Percentiles rank a stretch among this genome's conserved stretches.
Conservation (phyloP, 2,797 vertebrate species). For the Melanotaenia nigrans region DNA sequence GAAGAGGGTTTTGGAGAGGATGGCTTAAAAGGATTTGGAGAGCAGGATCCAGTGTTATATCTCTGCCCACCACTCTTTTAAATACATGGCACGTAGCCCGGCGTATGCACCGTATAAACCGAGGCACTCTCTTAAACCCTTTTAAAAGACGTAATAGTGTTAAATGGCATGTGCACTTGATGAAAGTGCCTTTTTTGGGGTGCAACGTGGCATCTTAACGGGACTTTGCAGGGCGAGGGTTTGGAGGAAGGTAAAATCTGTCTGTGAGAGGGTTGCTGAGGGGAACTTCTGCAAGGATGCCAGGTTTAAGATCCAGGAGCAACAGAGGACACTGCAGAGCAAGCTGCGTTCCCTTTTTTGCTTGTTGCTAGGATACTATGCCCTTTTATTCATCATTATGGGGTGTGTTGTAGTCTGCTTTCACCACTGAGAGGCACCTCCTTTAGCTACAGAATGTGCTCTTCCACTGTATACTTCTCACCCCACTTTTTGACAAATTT, state of each 20-base stretch:
- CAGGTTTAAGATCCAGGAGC: constrained; percentile 67
- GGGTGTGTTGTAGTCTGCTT: constrained; percentile 52
- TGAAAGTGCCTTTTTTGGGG: constrained; percentile 41
- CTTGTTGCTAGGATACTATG: constrained; percentile 83
- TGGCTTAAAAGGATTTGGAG: constrained; percentile 69
- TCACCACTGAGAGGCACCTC: constrained; percentile 39
- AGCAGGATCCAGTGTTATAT: constrained; percentile 50
- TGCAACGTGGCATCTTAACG: constrained; percentile 24
- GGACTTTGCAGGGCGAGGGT: constrained; percentile 8
- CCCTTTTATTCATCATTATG: constrained; percentile 63
- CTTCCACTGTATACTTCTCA: constrained; percentile 17
- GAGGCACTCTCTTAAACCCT: constrained; percentile 55
- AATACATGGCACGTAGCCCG: constrained; percentile 70
- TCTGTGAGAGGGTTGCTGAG: constrained; percentile 25
- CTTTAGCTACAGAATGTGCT: constrained; percentile 18
- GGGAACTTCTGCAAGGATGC: constrained; percentile 46
- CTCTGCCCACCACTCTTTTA: constrained; percentile 68
- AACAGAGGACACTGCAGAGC: constrained; percentile 70
- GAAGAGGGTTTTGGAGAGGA: constrained; percentile 54
- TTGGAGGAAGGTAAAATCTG: constrained; percentile 6
- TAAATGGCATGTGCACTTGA: constrained; percentile 41
- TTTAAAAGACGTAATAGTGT: constrained; percentile 31
- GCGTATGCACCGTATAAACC: constrained; percentile 47
- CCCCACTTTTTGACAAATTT: constrained; percentile 40
- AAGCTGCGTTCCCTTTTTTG: constrained; percentile 54